A percentile compares a stretch with the other conserved stretches of the same genome.
These are phyloP conservation scores for Sylvia borin DNA, from an alignment of 2,797 vertebrate species.

Conservation along the genomic window DNA sequence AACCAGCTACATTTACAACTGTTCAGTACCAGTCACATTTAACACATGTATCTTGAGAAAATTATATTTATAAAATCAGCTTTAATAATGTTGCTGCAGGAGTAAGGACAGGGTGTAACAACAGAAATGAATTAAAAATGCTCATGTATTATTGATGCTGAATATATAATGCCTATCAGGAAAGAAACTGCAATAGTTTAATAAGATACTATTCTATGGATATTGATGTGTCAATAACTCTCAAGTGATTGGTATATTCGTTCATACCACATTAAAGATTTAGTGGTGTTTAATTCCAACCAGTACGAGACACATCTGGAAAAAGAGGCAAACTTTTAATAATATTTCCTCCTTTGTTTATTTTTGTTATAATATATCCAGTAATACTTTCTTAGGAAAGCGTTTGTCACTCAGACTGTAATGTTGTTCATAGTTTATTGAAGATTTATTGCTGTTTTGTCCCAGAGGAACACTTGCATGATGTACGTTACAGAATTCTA, in stretches of 20 bases:
- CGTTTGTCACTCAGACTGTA: slow-evolving; percentile 47
- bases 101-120: slow-evolving; percentile 69
- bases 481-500: slow-evolving; percentile 43
- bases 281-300: slow-evolving; percentile 70
- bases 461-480: slow-evolving; percentile 47
- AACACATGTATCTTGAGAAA: slow-evolving; percentile 65
- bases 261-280: slow-evolving; percentile 73
- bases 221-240: slow-evolving; percentile 74
- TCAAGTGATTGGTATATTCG: slow-evolving; percentile 67
- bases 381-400: slow-evolving; percentile 61
- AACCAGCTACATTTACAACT: slow-evolving; percentile 33
- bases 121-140: slow-evolving; percentile 75
- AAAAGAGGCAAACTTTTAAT: slow-evolving; percentile 66
- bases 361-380: slow-evolving; percentile 68
- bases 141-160: slow-evolving; percentile 74
- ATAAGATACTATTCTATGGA: slow-evolving; percentile 63
- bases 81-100: slow-evolving; percentile 72
- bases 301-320: slow-evolving; percentile 28
- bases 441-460: slow-evolving; percentile 67
- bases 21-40: slow-evolving; percentile 43
- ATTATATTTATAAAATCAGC: slow-evolving; percentile 67
- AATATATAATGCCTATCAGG: slow-evolving; percentile 67
- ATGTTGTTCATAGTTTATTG: slow-evolving; percentile 61
- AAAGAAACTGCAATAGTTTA: slow-evolving; percentile 59
- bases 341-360: slow-evolving; percentile 63